Evolutionary conservation across 2,113 vertebrate genomes (phyloP), one percentile per base, ranked within the genome.

Genomic region (Eurystomus gularis): DNA sequence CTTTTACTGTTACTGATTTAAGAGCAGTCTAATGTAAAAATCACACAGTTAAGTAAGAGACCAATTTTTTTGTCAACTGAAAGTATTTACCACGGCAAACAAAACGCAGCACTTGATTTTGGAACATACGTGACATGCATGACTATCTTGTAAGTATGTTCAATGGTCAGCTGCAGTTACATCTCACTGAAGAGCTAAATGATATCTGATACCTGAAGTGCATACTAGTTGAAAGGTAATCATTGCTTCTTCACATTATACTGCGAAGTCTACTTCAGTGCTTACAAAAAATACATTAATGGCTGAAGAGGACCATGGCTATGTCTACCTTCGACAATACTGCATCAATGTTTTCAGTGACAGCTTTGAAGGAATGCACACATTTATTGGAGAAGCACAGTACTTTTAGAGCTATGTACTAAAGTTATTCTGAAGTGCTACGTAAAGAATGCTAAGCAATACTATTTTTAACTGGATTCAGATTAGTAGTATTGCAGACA

Each of bases 401-500:
- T 58, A 40, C 31, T 80, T 78, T 9, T 5, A 62, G 13, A 64
- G 42, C 17, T 40, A 66, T 12, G 35, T 35, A n/a, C 31, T 81
- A 0, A 60, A 95, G 54, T 82, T 72, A 66, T 42, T 66, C 88
- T 86, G 57, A 93, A 87, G 46, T 24, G 64, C 85, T 61, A 71
- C 60, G 92, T 11, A 81, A 96, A 94, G 37, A 92, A 93, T 72
- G 49, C 66, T 58, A 91, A 95, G 39, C 60, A 93, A 95, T 82
- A 90, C 90, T 90, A 80, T 86, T 95, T 96, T 85, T 81, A 95
- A 93, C 60, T 24, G 21, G 58, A 76, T 93, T 93, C 65, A 62
- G 49, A 86, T 61, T 69, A 86, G 92, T 78, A 62, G 55, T 89
- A 69, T 46, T 77, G 82, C 81, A 90, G 75, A 69, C 77, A 94